Evolutionary conservation across 2,113 vertebrate species (phyloP), one percentile per base, ranked within the genome.

Genomic region (Hippocampus abdominalis): DNA sequence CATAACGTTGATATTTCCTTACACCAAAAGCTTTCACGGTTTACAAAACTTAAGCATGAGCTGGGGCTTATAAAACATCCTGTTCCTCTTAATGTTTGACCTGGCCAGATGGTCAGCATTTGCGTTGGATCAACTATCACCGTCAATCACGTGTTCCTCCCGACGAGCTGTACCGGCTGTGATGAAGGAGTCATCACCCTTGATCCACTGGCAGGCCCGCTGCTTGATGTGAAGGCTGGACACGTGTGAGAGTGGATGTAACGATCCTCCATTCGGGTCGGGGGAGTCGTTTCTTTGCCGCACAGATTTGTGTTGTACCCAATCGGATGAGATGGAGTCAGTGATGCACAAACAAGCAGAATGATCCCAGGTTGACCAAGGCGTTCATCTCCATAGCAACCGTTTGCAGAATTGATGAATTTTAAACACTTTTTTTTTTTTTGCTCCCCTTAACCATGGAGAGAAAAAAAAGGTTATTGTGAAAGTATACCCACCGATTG

Each of bases 311-410:
- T 9, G 21, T 25, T 65, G 46, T 79, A 85, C 80, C 76, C 74
- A 67, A 87, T 36, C 79, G 88, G 61, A 69, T 48, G 71, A 70
- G 69, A 81, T 71, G 77, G 73, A 88, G 79, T 82, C 79, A 80
- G 56, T 70, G 77, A 75, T 87, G 64, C 62, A 90, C 79, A 70
- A 66, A 67, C 10, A 82, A 77, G 79, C 72, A 68, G 84, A 88
- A 86, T 87, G 29, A 84, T 73, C 83, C 80, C 66, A 23, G 44
- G 32, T 46, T 81, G 61, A 77, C 70, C 63, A 56, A 32, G 66
- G 63, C 73, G 68, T 77, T 76, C 79, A 42, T 25, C 29, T 56
- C 77, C 86, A 65, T 85, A 87, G 87, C 79, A 91, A 89, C 88
- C 77, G 61, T 78, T 81, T 49, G 67, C 39, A 68, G 63, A 51